Conservation (phyloP, 2,797 vertebrate genomes). For the Columba guinea region DNA sequence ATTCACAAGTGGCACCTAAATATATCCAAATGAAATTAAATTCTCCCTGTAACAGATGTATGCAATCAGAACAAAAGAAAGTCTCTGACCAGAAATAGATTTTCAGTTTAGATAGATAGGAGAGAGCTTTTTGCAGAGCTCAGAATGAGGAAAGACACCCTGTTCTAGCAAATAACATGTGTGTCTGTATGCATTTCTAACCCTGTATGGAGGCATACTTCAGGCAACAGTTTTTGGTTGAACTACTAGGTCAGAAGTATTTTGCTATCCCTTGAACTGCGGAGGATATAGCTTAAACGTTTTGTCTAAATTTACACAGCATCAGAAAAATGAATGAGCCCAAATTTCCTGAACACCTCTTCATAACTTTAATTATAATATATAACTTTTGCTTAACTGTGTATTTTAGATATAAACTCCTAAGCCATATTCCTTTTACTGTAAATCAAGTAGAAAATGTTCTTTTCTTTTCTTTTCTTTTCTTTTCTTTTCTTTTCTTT, state of each 20-base stretch:
- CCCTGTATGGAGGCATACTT: not conserved
- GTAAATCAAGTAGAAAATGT: not conserved
- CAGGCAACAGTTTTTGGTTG: not conserved
- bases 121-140: not conserved
- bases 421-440: not conserved
- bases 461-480: not conserved
- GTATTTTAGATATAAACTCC: not conserved
- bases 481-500: too few species aligned
- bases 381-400: not conserved
- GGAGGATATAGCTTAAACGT: not conserved
- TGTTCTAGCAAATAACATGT: not conserved
- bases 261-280: not conserved
- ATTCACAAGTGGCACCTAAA: not conserved
- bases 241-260: not conserved
- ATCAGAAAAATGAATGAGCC: not conserved
- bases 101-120: not conserved
- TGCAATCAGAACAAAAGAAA: not conserved
- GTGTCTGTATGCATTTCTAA: not conserved
- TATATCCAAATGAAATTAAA: not conserved
- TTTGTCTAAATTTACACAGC: not conserved
- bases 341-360: not conserved
- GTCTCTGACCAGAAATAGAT: not conserved
- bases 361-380: fast-evolving
- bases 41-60: not conserved
- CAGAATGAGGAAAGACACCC: not conserved